Evolutionary conservation across 2,113 vertebrate genomes (phyloP), one percentile per base, ranked within the genome.

Genomic region (Stigmatopora argus): DNA sequence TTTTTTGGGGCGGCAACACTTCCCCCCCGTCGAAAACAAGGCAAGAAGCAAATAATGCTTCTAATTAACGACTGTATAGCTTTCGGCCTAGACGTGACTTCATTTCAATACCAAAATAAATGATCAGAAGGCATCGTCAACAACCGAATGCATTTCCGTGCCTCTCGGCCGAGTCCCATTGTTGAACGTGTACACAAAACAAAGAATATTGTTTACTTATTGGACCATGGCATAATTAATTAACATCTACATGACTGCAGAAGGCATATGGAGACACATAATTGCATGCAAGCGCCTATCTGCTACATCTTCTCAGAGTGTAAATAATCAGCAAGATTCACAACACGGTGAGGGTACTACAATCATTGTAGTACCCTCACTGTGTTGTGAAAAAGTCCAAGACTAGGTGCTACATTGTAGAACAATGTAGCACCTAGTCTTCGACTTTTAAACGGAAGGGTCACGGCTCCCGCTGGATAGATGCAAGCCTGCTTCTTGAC

Each of bases 151-250:
- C 67, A 65, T 38, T 55, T 34, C 53, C 31, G 7, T n/a, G 71
- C 60, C 65, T 44, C 64, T 74, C 44, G 73, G 77, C 69, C 68
- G 66, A 66, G 51, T 49, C 44, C 63, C 69, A 72, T 69, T 67
- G 45, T 61, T 62, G 59, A 68, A 71, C 62, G 69, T 66, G 70
- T 66, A 66, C 55, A 21, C 63, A 17, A 21, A 66, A 11, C 18
- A 23, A 19, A n/a, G 58, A 55, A n/a, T 53, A 15, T 45, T 23
- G 59, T 67, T 38, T n/a, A 23, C 52, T 78, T 64, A 47, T 48
- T 75, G 49, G 41, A 64, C 65, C 56, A 31, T 2, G 23, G 31
- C 26, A 41, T 74, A 70, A 74, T 76, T 62, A 55, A 41, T 61
- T 35, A 45, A 63, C 47, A 41, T 44, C 23, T 56, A 17, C 62